Evolutionary conservation across 1,140 invertebrate genomes (phyloP).

Genomic region (Maconellicoccus hirsutus): DNA sequence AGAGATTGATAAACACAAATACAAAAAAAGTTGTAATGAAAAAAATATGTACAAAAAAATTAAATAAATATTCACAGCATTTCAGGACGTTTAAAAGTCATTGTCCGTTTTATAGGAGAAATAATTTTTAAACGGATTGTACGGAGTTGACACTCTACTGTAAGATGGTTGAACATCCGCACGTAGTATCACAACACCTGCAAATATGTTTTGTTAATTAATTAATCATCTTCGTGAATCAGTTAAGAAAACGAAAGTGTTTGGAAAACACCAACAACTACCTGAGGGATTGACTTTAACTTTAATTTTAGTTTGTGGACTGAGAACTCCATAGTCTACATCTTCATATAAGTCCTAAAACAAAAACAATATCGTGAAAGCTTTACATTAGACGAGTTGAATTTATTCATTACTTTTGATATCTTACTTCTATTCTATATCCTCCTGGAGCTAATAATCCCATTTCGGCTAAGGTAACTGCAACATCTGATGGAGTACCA

Average conservation of each 20-base stretch:
- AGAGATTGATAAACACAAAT: too few species aligned
- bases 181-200: constrained; percentile 68
- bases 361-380: not conserved
- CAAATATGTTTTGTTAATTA: constrained; percentile 28
- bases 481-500: constrained; percentile 80
- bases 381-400: not conserved
- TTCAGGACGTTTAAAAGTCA: not conserved
- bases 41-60: not conserved
- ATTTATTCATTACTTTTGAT: constrained; percentile 2
- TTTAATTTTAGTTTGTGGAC: constrained; percentile 76
- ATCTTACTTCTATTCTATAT: constrained; percentile 67
- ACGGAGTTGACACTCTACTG: constrained; percentile 39
- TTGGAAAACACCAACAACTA: constrained; percentile 37
- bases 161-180: constrained; percentile 57
- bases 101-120: constrained; percentile 12
- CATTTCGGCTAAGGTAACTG: constrained; percentile 69
- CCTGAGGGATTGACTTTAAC: constrained; percentile 90
- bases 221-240: constrained; percentile 28
- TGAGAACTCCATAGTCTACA: constrained; percentile 68
- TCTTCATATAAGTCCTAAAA: constrained; percentile 74
- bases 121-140: constrained; percentile 40
- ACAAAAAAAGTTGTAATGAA: not conserved
- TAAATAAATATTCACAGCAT: constrained; percentile 22
- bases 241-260: constrained; percentile 22
- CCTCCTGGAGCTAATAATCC: constrained; percentile 63